These are phyloP conservation scores for Trialeurodes vaporariorum DNA, from an alignment of 1,140 invertebrate species.

Conservation along the genomic window DNA sequence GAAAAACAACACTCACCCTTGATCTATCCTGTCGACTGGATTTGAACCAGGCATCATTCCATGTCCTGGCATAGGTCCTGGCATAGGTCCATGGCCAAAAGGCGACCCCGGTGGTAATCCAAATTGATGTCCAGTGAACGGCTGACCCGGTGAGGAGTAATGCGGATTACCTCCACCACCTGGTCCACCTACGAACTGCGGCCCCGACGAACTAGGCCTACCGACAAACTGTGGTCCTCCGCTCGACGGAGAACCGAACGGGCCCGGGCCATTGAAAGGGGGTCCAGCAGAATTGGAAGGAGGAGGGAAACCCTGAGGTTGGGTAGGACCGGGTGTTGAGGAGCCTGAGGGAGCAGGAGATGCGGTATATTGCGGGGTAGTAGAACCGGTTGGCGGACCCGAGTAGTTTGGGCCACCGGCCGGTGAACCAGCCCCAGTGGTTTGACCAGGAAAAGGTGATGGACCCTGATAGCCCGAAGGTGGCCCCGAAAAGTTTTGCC, in stretches of 20 bases:
- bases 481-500: slow-evolving; percentile 43
- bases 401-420: slow-evolving; percentile 48
- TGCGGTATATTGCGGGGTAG: slow-evolving; percentile 58
- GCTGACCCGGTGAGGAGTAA: slow-evolving; percentile 49
- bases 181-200: slow-evolving; percentile 46
- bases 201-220: slow-evolving; percentile 52
- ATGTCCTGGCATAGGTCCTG: slow-evolving; percentile 27
- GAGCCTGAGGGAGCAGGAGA: slow-evolving; percentile 63
- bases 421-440: slow-evolving; percentile 49
- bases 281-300: slow-evolving; percentile 47
- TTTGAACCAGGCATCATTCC: slow-evolving; percentile 45
- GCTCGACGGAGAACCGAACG: slow-evolving; percentile 51
- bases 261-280: slow-evolving; percentile 52
- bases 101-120: slow-evolving; percentile 56
- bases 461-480: slow-evolving; percentile 46
- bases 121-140: slow-evolving; percentile 48
- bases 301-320: slow-evolving; percentile 47
- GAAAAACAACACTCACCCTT: slow-evolving; percentile 56
- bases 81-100: slow-evolving; percentile 46
- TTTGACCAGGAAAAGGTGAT: slow-evolving; percentile 45
- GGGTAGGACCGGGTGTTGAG: slow-evolving; percentile 52
- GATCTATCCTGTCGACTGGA: slow-evolving; percentile 56
- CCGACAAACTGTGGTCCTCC: slow-evolving; percentile 48
- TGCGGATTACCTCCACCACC: slow-evolving; percentile 48
- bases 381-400: slow-evolving; percentile 53